These are phyloP conservation scores for Nyctibius grandis DNA, from an alignment of 2,797 vertebrate genomes.

Conservation along the genomic window DNA sequence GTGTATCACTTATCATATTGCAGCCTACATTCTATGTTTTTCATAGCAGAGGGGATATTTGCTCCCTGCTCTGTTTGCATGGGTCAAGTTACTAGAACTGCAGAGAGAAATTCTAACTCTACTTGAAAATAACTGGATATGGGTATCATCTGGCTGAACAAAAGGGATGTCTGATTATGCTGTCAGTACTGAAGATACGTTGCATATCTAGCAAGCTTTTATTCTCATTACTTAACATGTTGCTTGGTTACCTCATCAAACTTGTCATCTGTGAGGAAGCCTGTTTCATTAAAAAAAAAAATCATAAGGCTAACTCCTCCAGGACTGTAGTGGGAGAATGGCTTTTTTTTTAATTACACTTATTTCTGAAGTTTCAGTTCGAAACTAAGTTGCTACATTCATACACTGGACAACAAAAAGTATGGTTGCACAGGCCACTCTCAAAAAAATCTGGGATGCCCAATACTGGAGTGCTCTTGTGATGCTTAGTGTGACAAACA, in stretches of 20 bases:
- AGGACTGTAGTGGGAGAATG: not conserved
- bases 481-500: not conserved
- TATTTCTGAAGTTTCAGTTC: not conserved
- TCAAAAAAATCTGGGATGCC: not conserved
- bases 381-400: not conserved
- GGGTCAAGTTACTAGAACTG: not conserved
- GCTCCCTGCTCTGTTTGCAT: not conserved
- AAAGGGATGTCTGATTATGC: constrained; percentile 8
- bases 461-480: not conserved
- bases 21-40: not conserved
- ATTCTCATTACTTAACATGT: constrained; percentile 37
- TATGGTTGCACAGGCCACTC: not conserved
- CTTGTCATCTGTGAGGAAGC: constrained; percentile 8
- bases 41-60: not conserved
- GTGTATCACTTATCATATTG: not conserved
- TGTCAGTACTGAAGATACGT: not conserved
- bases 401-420: not conserved
- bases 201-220: constrained; percentile 6
- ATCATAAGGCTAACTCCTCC: not conserved
- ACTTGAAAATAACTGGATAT: not conserved
- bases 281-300: not conserved
- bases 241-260: constrained; percentile 51
- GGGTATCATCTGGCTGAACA: not conserved
- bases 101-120: not conserved
- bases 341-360: not conserved